Conservation (phyloP, 2,113 vertebrate genomes). For the Barbus barbus region DNA sequence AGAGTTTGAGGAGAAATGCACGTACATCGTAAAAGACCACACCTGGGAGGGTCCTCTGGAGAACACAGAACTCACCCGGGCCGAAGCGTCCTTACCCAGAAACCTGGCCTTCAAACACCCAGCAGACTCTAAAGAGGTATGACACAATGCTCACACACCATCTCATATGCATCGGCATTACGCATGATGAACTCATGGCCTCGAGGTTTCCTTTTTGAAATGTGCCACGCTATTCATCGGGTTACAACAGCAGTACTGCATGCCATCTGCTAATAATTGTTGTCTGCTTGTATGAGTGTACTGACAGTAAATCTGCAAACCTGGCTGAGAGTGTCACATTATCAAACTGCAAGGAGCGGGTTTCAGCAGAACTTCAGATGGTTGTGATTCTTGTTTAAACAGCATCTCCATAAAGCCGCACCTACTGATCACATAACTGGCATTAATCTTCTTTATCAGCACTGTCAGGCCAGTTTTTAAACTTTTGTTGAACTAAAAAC, state of each 20-base stretch:
- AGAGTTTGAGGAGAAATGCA: constrained; percentile 95
- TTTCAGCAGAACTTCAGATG: background rate
- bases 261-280: constrained; percentile 32
- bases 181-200: constrained; percentile 34
- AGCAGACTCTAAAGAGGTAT: constrained; percentile 87
- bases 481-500: background rate
- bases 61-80: constrained; percentile 73
- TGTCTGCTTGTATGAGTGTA: background rate
- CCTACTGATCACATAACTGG: constrained; percentile 20
- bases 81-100: constrained; percentile 90
- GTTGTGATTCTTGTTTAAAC: constrained; percentile 30
- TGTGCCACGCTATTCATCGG: constrained; percentile 17
- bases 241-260: constrained; percentile 15
- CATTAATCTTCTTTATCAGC: constrained; percentile 46
- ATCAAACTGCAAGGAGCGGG: background rate
- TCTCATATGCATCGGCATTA: no score
- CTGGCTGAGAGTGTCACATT: background rate
- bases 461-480: constrained; percentile 8
- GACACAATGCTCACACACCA: constrained; percentile 41
- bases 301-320: background rate
- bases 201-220: constrained; percentile 11
- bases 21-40: constrained; percentile 94
- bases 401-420: constrained; percentile 21
- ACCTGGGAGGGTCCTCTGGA: constrained; percentile 82
- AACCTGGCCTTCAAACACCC: constrained; percentile 90